Evolutionary conservation across 2,113 vertebrate genomes (phyloP).

Genomic region (Sinocyclocheilus maitianheensis): DNA sequence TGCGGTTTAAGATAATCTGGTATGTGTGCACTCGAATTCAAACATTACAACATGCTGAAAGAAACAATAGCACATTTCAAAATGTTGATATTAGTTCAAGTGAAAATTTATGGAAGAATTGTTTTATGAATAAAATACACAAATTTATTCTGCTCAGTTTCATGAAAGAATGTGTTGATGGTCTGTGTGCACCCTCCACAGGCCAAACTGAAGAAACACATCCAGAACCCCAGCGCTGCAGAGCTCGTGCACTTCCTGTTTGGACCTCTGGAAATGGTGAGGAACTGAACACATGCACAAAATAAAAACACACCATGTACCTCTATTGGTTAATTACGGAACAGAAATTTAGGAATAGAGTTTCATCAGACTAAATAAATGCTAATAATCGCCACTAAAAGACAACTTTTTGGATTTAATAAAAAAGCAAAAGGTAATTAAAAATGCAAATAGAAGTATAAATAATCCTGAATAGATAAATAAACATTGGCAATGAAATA

Average conservation of each 20-base stretch:
- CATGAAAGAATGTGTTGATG: not conserved
- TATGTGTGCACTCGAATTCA: not conserved
- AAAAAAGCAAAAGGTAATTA: too few species aligned
- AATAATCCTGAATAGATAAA: too few species aligned
- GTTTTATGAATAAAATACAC: not conserved
- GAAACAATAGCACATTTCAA: not conserved
- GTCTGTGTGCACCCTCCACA: conserved; percentile 69
- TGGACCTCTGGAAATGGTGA: conserved; percentile 93
- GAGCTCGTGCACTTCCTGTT: conserved; percentile 94
- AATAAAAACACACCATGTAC: not conserved
- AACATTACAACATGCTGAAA: not conserved
- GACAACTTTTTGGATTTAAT: not conserved
- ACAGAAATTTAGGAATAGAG: not conserved
- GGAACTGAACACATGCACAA: conserved; percentile 43
- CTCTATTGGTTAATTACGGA: not conserved
- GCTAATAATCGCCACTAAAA: not conserved
- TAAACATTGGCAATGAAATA: too few species aligned
- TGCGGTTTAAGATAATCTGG: not conserved
- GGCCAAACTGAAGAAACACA: conserved; percentile 94
- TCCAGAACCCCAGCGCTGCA: conserved; percentile 89
- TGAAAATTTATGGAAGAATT: not conserved
- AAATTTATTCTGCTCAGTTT: not conserved
- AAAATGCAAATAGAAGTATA: too few species aligned
- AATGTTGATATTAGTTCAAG: not conserved
- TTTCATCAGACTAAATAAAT: not conserved